Conservation (phyloP, 1,140 invertebrate species). For the Platorchestia sp. region DNA sequence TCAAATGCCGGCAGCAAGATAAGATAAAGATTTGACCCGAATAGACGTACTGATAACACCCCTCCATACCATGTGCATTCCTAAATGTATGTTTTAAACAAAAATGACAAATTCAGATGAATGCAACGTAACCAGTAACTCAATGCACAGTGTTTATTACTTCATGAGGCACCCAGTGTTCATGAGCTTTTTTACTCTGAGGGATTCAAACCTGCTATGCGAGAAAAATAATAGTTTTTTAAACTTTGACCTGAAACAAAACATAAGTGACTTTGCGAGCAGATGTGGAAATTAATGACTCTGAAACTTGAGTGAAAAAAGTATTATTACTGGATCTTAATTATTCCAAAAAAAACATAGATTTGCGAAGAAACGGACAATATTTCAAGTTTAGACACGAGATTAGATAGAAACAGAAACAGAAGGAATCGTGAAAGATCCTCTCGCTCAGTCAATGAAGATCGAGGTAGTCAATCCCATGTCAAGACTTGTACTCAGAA, state of each 20-base stretch:
- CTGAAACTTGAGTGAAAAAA: too few relatives aligned
- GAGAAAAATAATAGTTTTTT: neutral
- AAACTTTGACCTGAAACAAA: too few relatives aligned
- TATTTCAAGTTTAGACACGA: neutral
- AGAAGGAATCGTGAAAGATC: neutral
- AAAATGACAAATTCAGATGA: neutral
- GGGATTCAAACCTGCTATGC: neutral
- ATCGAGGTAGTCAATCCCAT: neutral
- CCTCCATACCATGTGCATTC: neutral
- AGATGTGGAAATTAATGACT: too few relatives aligned
- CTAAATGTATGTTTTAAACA: neutral
- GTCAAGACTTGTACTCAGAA: neutral
- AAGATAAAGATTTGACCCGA: neutral
- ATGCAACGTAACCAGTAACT: neutral
- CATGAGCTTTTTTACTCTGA: neutral
- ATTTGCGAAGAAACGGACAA: neutral
- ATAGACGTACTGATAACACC: neutral
- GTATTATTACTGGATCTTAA: too few relatives aligned
- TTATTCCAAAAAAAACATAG: neutral
- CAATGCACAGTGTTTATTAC: neutral
- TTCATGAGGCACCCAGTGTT: neutral
- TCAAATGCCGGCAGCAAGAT: neutral
- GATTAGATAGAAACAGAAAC: neutral
- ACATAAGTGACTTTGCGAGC: too few relatives aligned
- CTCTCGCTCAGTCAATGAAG: neutral